Percentiles rank a stretch among this genome's conserved stretches.
Evolutionary conservation across 2,888 invertebrate genomes (phyloP).

Genomic region (Cataglyphis altisquamis): DNA sequence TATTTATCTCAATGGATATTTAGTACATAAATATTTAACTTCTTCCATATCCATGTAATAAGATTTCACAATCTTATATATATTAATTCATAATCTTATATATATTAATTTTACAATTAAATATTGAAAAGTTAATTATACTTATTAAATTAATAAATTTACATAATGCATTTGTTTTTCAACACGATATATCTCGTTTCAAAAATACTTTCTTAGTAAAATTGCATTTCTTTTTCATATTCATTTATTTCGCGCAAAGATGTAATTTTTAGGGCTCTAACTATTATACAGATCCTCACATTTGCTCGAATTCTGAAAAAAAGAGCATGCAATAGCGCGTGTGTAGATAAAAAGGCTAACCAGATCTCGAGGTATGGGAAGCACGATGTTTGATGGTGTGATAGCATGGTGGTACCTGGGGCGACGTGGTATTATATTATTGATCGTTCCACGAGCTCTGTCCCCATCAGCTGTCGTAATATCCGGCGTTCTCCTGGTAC

Average conservation of each 20-base stretch:
- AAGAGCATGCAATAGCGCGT: conserved; percentile 40
- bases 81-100: neutral
- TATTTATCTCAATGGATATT: neutral
- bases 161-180: neutral
- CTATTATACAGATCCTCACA: neutral
- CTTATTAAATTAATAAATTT: neutral
- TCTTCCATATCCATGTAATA: neutral
- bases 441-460: conserved; percentile 81
- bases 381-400: conserved; percentile 78
- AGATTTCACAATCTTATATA: neutral
- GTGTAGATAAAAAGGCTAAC: conserved; percentile 62
- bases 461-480: conserved; percentile 82
- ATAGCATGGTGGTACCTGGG: conserved; percentile 80
- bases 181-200: neutral
- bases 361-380: conserved; percentile 65
- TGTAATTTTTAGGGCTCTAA: neutral
- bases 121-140: neutral
- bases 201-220: neutral
- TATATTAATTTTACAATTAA: neutral
- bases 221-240: neutral
- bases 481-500: conserved; percentile 80
- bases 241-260: conserved; percentile 1
- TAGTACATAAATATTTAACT: neutral
- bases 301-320: conserved; percentile 43
- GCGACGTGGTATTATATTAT: conserved; percentile 83